Evolutionary conservation across 2,113 vertebrate genomes (phyloP).

Genomic region (Zosterops japonicus): DNA sequence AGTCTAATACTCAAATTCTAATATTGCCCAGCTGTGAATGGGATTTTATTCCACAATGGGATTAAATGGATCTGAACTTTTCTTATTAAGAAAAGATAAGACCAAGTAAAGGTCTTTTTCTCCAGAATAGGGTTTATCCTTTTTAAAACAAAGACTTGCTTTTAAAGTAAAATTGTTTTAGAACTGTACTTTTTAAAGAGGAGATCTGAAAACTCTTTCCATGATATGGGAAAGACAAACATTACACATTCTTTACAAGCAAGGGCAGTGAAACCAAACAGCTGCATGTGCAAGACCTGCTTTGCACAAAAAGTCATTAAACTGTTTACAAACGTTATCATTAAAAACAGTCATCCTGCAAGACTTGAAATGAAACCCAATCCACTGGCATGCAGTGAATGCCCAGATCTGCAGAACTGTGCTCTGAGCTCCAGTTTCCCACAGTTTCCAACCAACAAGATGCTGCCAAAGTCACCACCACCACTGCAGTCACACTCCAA

Average conservation of each 20-base stretch:
- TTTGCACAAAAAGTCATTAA: not conserved
- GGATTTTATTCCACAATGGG: not conserved
- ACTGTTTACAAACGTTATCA: not conserved
- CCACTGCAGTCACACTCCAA: not conserved
- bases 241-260: fast-evolving
- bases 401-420: not conserved
- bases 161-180: not conserved
- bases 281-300: not conserved
- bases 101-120: not conserved
- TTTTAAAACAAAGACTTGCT: not conserved
- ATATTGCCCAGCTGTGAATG: not conserved
- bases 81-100: not conserved
- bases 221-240: not conserved
- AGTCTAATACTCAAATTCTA: not conserved
- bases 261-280: not conserved
- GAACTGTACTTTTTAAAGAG: not conserved
- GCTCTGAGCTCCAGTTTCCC: not conserved
- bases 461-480: not conserved
- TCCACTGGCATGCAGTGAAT: fast-evolving
- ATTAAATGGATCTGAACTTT: not conserved
- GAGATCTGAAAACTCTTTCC: not conserved
- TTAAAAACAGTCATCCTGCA: not conserved
- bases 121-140: not conserved
- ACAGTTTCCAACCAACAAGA: not conserved
- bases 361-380: not conserved